Percentiles rank a stretch among this genome's conserved stretches.
phyloP scores from a whole-genome alignment of 1,140 invertebrate species.

The Steinernema feltiae region DNA sequence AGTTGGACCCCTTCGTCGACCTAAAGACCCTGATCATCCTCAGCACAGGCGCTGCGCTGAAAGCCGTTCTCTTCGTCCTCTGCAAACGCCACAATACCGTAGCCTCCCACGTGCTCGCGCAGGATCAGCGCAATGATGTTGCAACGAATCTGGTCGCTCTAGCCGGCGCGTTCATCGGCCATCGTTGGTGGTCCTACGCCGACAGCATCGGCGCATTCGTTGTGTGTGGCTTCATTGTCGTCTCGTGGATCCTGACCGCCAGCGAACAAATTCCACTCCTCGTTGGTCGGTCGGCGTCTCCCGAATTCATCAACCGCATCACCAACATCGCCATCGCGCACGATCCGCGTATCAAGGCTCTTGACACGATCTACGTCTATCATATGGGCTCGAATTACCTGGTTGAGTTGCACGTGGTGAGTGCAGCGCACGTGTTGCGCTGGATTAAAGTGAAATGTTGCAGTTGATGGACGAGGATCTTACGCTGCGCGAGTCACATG shows the following conservation, averaged over 20 bases:
- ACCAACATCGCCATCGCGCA: conserved; percentile 58
- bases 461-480: conserved; percentile 56
- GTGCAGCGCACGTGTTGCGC: conserved; percentile 18
- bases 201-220: conserved; percentile 34
- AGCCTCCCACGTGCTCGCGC: conserved; percentile 34
- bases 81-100: conserved; percentile 29
- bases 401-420: conserved; percentile 53
- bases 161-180: conserved; percentile 42
- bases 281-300: conserved; percentile 46
- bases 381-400: conserved; percentile 60
- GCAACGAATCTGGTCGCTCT: conserved; percentile 45
- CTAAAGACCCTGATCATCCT: conserved; percentile 29
- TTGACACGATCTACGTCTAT: conserved; percentile 62
- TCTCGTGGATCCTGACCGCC: conserved; percentile 50
- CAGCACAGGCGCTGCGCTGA: conserved; percentile 22
- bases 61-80: conserved; percentile 32
- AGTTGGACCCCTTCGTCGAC: conserved; percentile 32
- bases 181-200: conserved; percentile 28
- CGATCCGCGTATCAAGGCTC: conserved; percentile 56
- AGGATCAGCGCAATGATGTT: conserved; percentile 47
- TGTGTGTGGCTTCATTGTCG: conserved; percentile 38
- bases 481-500: conserved; percentile 59
- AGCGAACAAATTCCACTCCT: conserved; percentile 50
- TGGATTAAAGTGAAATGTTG: background rate
- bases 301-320: conserved; percentile 56